phyloP scores from a whole-genome alignment of 2,113 vertebrate genomes.

The Montifringilla adamsi region DNA sequence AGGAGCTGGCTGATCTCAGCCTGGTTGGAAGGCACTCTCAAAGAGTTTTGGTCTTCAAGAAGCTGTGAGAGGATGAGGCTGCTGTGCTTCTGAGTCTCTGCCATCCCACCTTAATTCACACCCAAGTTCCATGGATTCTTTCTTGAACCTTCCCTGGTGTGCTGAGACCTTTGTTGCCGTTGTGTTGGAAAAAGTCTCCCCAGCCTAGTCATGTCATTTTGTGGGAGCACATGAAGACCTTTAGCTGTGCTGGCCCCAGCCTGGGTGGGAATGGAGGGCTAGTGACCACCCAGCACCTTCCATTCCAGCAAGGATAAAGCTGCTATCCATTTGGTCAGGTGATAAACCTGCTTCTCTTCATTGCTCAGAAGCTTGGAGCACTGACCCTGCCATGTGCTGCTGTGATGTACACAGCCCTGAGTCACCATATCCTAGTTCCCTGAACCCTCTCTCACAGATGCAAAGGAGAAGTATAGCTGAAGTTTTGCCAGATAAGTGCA shows the following conservation, averaged over 20 bases:
- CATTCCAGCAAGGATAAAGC: background rate
- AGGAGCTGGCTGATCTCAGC: background rate
- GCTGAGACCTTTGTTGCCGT: background rate
- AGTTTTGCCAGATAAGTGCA: background rate
- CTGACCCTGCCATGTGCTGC: background rate
- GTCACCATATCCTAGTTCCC: background rate
- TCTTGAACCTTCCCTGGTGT: background rate
- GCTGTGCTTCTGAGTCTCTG: background rate
- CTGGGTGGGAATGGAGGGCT: background rate
- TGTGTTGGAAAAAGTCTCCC: background rate
- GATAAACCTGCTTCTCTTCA: background rate
- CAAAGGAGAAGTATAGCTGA: background rate
- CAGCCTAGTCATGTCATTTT: fast-evolving
- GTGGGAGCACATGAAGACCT: background rate
- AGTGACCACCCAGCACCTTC: background rate
- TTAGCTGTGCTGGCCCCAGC: background rate
- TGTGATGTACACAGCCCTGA: background rate
- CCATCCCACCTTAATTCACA: background rate
- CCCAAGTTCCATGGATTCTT: background rate
- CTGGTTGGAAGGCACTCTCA: background rate
- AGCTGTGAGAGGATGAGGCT: background rate
- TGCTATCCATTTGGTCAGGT: background rate
- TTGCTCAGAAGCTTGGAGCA: background rate
- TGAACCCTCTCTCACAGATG: background rate
- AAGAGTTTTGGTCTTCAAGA: background rate